phyloP scores from a whole-genome alignment of 2,888 invertebrate species.

The Phyto melanocephala region DNA sequence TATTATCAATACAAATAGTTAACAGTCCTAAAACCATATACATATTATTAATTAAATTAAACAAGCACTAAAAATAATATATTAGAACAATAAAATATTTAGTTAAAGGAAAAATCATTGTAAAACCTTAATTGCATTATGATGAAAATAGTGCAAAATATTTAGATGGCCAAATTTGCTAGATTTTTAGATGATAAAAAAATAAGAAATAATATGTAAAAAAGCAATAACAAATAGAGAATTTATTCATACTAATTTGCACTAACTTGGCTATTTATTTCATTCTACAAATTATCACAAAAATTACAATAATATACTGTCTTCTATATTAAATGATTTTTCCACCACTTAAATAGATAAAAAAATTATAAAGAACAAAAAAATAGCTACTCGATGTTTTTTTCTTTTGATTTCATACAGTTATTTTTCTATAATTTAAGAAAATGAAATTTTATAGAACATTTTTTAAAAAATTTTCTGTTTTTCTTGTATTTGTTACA shows the following conservation, averaged over 20 bases:
- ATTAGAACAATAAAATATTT: constrained; percentile 42
- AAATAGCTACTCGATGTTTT: background rate
- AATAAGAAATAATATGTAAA: constrained; percentile 16
- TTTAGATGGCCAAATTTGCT: constrained; percentile 31
- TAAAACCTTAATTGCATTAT: constrained; percentile 15
- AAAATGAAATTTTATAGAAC: no score
- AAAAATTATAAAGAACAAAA: background rate
- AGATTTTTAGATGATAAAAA: constrained; percentile 17
- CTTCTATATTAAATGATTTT: constrained; percentile 4
- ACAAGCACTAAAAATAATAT: background rate
- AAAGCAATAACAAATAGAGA: constrained; percentile 40
- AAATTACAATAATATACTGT: constrained; percentile 25
- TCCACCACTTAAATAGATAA: background rate
- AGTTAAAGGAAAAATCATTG: background rate
- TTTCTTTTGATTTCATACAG: no score
- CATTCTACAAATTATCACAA: background rate
- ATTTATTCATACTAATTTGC: background rate
- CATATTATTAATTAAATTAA: background rate
- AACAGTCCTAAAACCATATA: constrained; percentile 37
- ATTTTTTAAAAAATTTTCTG: no score
- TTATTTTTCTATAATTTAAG: no score
- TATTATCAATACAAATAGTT: constrained; percentile 37
- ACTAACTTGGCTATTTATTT: constrained; percentile 19
- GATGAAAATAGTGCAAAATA: constrained; percentile 27
- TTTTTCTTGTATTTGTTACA: no score